A percentile compares a stretch with the other conserved stretches of the same genome.
These are phyloP conservation scores for Bergia puertoricense DNA, from an alignment of 92 coral and sea anemone genomes.

Conservation along the genomic window DNA sequence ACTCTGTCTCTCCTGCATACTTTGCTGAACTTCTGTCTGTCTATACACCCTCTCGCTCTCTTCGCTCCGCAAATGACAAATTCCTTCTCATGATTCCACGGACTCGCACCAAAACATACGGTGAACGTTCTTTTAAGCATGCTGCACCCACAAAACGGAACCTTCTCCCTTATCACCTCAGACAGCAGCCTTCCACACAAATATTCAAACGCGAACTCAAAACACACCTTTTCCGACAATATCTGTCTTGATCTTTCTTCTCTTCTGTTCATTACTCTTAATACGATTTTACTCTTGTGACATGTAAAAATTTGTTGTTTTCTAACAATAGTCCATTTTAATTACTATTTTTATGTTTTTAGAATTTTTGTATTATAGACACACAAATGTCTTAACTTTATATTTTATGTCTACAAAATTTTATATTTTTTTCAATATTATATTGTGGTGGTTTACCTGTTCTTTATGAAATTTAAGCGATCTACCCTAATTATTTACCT, in stretches of 20 bases:
- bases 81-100: background rate
- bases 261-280: constrained; percentile 7
- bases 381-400: constrained; percentile 9
- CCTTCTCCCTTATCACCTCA: background rate
- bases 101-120: constrained; percentile 6
- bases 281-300: constrained; percentile 2
- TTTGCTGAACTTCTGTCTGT: too few relatives aligned
- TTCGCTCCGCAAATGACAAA: too few relatives aligned
- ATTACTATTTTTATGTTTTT: constrained; percentile 12
- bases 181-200: constrained; percentile 11
- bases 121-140: constrained; percentile 12
- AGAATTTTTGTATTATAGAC: background rate
- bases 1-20: too few relatives aligned
- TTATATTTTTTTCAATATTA: background rate
- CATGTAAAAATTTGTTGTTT: constrained; percentile 9
- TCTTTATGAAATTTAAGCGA: constrained; percentile 9
- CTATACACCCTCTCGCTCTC: too few relatives aligned
- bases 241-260: constrained; percentile 11
- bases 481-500: constrained; percentile 7
- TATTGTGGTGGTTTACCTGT: background rate
- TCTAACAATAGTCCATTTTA: constrained; percentile 17
- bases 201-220: constrained; percentile 8
- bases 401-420: background rate
- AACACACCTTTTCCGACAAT: constrained; percentile 4
- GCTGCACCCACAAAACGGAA: constrained; percentile 6